These are phyloP conservation scores for Paralinhomoeus sp. DNA, from an alignment of 2,888 invertebrate species.

Conservation along the genomic window DNA sequence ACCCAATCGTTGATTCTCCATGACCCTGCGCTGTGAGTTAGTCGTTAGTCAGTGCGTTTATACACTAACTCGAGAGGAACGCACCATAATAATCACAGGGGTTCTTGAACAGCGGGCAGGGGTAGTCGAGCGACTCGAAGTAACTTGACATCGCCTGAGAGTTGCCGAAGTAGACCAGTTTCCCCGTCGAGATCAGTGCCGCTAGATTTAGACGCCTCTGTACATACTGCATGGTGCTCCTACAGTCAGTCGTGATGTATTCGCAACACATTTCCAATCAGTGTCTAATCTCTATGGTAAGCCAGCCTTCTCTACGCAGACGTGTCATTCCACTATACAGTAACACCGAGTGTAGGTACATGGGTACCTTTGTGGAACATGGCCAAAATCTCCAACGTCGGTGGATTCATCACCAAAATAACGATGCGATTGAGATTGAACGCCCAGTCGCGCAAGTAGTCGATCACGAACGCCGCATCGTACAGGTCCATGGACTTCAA, in stretches of 20 bases:
- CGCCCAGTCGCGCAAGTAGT: constrained; percentile 77
- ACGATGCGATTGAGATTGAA: constrained; percentile 47
- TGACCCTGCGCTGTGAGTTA: too few species aligned
- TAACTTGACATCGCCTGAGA: constrained; percentile 63
- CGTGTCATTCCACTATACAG: too few species aligned
- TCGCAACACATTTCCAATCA: too few species aligned
- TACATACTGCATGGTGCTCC: too few species aligned
- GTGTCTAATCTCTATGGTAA: too few species aligned
- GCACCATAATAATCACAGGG: constrained; percentile 70
- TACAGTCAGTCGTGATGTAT: too few species aligned
- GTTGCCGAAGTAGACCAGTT: constrained; percentile 70
- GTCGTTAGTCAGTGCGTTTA: too few species aligned
- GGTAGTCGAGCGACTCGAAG: constrained; percentile 69
- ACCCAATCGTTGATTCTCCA: too few species aligned
- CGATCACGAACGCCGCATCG: constrained; percentile 78
- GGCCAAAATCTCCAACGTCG: constrained; percentile 78
- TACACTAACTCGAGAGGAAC: too few species aligned
- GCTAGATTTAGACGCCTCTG: too few species aligned
- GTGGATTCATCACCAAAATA: constrained; percentile 70
- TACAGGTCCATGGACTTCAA: constrained; percentile 75
- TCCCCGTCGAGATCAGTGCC: constrained; percentile 60
- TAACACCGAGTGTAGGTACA: too few species aligned
- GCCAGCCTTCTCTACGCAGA: too few species aligned
- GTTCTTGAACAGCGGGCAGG: constrained; percentile 83
- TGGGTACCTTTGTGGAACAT: constrained; percentile 60